Conservation (phyloP, 2,797 vertebrate genomes). For the Pteropus rufus region DNA sequence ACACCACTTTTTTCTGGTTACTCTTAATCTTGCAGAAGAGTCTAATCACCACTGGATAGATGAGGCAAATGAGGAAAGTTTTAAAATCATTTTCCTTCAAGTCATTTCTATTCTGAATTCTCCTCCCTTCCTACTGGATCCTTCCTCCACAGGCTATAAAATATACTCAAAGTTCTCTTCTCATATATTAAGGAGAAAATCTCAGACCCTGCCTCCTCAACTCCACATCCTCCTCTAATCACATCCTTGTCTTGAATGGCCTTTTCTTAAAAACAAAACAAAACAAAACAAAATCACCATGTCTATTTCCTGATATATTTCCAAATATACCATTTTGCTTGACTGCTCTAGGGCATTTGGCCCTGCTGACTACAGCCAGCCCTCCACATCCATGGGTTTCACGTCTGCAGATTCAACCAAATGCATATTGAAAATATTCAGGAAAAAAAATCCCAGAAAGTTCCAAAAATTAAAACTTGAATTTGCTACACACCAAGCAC, state of each 20-base stretch:
- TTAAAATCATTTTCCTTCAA: slow-evolving; percentile 26
- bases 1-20: neutral
- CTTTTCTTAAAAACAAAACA: neutral
- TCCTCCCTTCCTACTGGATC: neutral
- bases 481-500: neutral
- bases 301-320: slow-evolving; percentile 1
- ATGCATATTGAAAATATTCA: neutral
- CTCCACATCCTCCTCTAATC: neutral
- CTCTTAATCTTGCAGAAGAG: neutral
- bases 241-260: neutral
- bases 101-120: neutral
- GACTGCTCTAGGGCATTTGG: neutral
- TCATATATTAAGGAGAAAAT: neutral
- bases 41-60: neutral
- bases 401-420: neutral
- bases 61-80: neutral
- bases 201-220: neutral
- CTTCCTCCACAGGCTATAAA: neutral
- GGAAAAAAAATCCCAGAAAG: neutral
- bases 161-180: slow-evolving; percentile 6
- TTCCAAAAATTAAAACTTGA: neutral
- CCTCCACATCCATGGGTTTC: neutral
- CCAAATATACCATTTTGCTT: slow-evolving; percentile 5
- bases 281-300: neutral
- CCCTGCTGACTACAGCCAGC: neutral